A percentile compares a stretch with the other conserved stretches of the same genome.
Conservation (phyloP, 2,888 invertebrate species). For the Lathronympha strigana region DNA sequence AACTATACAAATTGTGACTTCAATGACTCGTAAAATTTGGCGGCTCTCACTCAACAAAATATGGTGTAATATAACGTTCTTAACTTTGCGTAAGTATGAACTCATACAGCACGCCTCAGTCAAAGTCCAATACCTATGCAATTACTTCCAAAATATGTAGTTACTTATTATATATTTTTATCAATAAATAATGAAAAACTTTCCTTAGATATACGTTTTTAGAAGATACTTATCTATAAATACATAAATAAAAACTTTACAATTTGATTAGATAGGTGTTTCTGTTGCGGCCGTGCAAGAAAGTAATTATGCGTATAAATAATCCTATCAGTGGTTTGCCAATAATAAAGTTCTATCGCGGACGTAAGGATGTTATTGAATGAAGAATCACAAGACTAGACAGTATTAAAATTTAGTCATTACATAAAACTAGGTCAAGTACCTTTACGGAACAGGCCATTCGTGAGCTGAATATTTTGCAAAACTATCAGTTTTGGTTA, state of each 20-base stretch:
- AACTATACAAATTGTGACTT: slow-evolving; percentile 77
- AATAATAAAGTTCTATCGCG: slow-evolving; percentile 1
- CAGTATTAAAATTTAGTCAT: slow-evolving; percentile 9
- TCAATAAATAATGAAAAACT: too few relatives aligned
- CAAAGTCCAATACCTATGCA: slow-evolving; percentile 32
- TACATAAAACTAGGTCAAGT: slow-evolving; percentile 33
- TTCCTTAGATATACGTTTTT: too few relatives aligned
- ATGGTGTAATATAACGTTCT: slow-evolving; percentile 69
- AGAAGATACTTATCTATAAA: background rate
- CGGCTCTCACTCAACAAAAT: slow-evolving; percentile 66
- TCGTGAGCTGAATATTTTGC: slow-evolving; percentile 2
- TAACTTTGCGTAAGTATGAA: slow-evolving; percentile 53
- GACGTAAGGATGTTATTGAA: background rate
- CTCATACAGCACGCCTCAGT: slow-evolving; percentile 56
- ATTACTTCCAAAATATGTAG: background rate
- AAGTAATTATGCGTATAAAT: too few relatives aligned
- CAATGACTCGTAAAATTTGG: slow-evolving; percentile 78
- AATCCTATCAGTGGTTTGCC: background rate
- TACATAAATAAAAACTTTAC: too few relatives aligned
- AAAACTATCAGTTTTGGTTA: background rate
- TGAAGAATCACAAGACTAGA: background rate
- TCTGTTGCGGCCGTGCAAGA: too few relatives aligned
- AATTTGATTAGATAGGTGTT: too few relatives aligned
- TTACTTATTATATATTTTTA: background rate
- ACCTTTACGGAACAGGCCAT: slow-evolving; percentile 15